phyloP scores from a whole-genome alignment of 2,797 vertebrate genomes.

The Catostomus latipinnis region DNA sequence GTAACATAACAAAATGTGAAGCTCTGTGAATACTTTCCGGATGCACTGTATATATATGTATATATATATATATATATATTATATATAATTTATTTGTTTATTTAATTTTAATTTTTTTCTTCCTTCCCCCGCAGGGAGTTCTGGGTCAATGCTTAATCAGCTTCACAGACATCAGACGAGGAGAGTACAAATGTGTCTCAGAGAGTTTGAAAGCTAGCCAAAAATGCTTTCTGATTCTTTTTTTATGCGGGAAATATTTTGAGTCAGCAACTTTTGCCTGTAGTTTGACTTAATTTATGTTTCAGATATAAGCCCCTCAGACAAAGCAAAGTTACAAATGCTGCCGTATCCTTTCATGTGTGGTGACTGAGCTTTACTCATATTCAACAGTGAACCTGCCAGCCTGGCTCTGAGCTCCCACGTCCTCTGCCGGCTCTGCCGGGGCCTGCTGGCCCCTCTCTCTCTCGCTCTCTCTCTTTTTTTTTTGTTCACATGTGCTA shows the following conservation, averaged over 20 bases:
- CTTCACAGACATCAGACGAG: neutral
- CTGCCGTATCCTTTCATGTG: conserved; percentile 1
- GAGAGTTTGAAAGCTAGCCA: conserved; percentile 9
- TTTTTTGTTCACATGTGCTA: neutral
- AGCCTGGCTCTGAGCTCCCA: neutral
- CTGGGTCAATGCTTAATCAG: neutral
- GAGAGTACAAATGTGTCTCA: neutral
- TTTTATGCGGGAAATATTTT: neutral
- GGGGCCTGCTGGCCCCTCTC: neutral
- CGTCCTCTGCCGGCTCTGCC: neutral
- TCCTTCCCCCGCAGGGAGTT: neutral
- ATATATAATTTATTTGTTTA: no score
- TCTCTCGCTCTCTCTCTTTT: neutral
- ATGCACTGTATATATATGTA: no score
- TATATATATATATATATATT: no score
- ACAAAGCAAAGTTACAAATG: neutral
- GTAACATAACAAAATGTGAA: no score
- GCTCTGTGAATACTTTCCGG: no score
- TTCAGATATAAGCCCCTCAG: neutral
- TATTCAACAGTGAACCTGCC: neutral
- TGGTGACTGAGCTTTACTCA: neutral
- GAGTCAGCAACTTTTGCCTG: conserved; percentile 10
- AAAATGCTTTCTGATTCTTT: neutral
- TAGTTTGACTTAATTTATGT: neutral
- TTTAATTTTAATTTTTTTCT: no score